Conservation (phyloP, 2,888 invertebrate genomes). For the Hypselothyrea guttata region DNA sequence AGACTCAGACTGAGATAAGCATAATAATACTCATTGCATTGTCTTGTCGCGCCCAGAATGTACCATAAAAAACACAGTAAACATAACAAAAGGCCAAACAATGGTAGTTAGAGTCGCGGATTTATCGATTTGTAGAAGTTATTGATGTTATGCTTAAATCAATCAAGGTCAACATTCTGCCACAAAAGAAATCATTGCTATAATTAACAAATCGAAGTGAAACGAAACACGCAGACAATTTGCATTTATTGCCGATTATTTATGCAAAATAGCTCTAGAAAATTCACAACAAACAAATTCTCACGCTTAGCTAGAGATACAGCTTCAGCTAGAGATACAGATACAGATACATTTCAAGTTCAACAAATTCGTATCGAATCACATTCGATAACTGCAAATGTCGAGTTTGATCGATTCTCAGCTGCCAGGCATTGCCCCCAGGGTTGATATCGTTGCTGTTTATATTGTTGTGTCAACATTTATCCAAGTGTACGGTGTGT, state of each 20-base stretch:
- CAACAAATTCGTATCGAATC: not conserved
- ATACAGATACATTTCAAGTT: constrained; percentile 20
- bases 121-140: constrained; percentile 6
- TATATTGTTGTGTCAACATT: constrained; percentile 45
- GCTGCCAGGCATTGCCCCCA: constrained; percentile 47
- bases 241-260: constrained; percentile 71
- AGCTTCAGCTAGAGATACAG: not conserved
- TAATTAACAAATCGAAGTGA: constrained; percentile 6
- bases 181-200: constrained; percentile 20
- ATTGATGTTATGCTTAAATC: constrained; percentile 43
- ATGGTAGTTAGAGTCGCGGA: constrained; percentile 3
- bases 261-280: constrained; percentile 60
- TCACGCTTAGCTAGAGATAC: constrained; percentile 40
- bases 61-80: constrained; percentile 15
- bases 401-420: not conserved
- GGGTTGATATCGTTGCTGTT: constrained; percentile 10
- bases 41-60: constrained; percentile 52
- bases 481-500: constrained; percentile 2
- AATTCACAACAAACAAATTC: constrained; percentile 35
- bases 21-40: constrained; percentile 46
- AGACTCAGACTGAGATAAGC: constrained; percentile 7
- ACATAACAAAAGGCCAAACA: constrained; percentile 15
- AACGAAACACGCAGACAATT: constrained; percentile 31
- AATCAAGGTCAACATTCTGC: constrained; percentile 57
- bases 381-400: constrained; percentile 30